These are phyloP conservation scores for Chlorodrepanis virens DNA, from an alignment of 2,113 vertebrate species.

Conservation along the genomic window DNA sequence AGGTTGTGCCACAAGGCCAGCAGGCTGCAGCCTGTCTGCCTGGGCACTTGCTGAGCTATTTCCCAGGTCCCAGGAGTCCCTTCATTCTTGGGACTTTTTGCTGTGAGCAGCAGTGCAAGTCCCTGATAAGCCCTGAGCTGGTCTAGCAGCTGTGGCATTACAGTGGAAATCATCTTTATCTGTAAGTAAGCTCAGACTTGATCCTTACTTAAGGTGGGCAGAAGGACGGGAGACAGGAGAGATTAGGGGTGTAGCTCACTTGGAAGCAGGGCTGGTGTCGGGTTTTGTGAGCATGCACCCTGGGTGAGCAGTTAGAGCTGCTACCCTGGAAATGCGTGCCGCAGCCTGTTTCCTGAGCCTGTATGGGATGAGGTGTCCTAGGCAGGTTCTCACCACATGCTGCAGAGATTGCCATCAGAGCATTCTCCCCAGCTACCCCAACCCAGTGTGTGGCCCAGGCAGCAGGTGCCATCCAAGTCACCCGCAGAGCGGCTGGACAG, in stretches of 20 bases:
- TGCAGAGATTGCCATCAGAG: neutral
- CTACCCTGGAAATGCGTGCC: fast-evolving
- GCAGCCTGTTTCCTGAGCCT: fast-evolving
- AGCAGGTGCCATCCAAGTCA: neutral
- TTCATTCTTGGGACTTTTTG: neutral
- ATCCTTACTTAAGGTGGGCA: slow-evolving; percentile 11
- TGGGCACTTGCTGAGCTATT: neutral
- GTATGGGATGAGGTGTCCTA: neutral
- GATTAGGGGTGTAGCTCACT: neutral
- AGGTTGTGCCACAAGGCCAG: neutral
- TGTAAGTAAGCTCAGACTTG: neutral
- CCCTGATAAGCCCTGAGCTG: neutral
- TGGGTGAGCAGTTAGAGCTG: neutral
- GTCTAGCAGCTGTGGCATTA: slow-evolving; percentile 17
- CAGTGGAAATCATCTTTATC: neutral
- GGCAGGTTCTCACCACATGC: neutral
- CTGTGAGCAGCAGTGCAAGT: neutral
- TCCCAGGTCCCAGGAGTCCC: neutral
- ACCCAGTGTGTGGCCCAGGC: neutral
- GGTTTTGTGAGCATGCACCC: neutral
- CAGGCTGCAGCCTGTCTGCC: neutral
- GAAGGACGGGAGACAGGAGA: neutral
- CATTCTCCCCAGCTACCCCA: neutral
- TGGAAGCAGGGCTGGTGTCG: neutral
- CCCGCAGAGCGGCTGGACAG: neutral